Evolutionary conservation across 2,888 invertebrate species (phyloP), one percentile per base, ranked within the genome.

Genomic region (Rhagium mordax): DNA sequence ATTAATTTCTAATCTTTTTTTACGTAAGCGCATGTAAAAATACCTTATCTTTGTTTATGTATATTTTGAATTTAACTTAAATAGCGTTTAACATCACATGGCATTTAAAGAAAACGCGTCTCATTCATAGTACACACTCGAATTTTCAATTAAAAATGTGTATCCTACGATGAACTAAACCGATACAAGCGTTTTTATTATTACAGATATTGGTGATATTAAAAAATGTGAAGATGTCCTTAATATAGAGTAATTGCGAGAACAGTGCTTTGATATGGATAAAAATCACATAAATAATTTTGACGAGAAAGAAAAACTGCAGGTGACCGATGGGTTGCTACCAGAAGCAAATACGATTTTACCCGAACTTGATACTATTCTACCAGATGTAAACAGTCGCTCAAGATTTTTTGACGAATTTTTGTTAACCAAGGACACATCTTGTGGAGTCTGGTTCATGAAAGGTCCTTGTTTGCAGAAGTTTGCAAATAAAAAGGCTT

Each of bases 381-480:
- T 74, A 5, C 69, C 71, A 13, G 71, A 64, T 24, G 51, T 55
- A 3, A 62, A 51, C 48, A 74, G 53, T 51, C 68, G 66, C 41
- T 64, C 66, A 29, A 62, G 61, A 55, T 71, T 74, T 47, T 15
- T 74, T 15, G 57, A 65, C 41, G 71, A 71, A 41, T 62, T 75
- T n/a, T 27, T 65, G 16, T 67, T 92, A 70, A 90, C 90, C 41
- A 91, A 92, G 64, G 93, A 93, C 69, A 92, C 92, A 0, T 88
- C 90, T 2, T 93, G 93, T 82, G 93, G 93, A 0, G 89, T 93
- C 78, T 90, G 93, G 89, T 89, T 91, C 77, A 85, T 92, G 60
- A 89, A 88, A 68, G 92, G 92, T 6, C 82, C 86, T 0, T 90
- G 89, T 77, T 87, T 93, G 62, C 93, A 93, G 84, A 89, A 88